Evolutionary conservation across 1,140 invertebrate genomes (phyloP).

Genomic region (Grapholita molesta): DNA sequence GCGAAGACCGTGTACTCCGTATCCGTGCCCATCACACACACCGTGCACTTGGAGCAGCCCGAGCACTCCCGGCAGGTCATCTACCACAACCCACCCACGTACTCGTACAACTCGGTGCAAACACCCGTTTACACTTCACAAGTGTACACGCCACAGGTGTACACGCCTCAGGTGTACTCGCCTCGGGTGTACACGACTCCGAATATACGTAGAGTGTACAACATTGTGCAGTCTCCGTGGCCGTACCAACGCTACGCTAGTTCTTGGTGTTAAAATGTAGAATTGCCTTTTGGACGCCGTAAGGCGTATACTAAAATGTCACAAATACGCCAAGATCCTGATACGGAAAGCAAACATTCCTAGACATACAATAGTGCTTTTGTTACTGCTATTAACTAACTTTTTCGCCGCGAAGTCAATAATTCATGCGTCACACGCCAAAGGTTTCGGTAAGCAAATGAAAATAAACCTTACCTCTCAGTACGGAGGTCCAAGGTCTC

Average conservation of each 20-base stretch:
- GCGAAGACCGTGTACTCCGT: not conserved
- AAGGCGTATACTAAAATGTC: too few species aligned
- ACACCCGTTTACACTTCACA: not conserved
- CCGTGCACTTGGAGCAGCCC: not conserved
- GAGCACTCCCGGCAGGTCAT: not conserved
- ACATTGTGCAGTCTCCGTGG: not conserved
- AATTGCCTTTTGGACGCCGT: too few species aligned
- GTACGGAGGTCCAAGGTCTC: too few species aligned
- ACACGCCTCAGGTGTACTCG: not conserved
- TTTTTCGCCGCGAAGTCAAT: too few species aligned
- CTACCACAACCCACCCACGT: not conserved
- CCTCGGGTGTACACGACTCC: not conserved
- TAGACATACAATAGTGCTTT: too few species aligned
- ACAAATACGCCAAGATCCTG: too few species aligned
- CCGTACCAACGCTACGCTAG: not conserved
- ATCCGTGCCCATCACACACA: constrained; percentile 6
- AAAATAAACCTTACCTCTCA: too few species aligned
- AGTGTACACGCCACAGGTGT: not conserved
- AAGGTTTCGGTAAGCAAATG: too few species aligned
- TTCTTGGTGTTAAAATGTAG: not conserved
- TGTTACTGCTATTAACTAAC: too few species aligned
- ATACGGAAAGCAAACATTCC: too few species aligned
- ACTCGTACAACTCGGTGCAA: not conserved
- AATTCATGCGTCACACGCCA: too few species aligned
- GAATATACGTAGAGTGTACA: not conserved